Evolutionary conservation across 92 coral and sea anemone genomes (phyloP).

Genomic region (Epizoanthus stellaris): DNA sequence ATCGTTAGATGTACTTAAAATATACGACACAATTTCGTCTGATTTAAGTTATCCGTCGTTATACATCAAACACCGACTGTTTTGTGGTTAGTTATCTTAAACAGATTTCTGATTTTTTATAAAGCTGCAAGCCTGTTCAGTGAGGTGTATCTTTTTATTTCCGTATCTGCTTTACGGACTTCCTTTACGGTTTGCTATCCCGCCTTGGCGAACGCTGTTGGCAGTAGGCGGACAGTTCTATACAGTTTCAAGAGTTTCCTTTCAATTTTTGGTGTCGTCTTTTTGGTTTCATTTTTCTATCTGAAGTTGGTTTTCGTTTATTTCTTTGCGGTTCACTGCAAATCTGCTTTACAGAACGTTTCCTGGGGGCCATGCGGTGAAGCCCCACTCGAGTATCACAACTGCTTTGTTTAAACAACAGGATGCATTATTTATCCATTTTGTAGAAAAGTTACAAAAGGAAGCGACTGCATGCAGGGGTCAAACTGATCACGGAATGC

Average conservation of each 20-base stretch:
- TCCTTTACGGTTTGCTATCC: constrained; percentile 9
- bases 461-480: constrained; percentile 13
- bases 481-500: constrained; percentile 23
- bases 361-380: constrained; percentile 35
- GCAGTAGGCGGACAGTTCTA: background rate
- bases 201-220: background rate
- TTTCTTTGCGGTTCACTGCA: constrained; percentile 43
- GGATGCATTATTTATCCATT: background rate
- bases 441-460: background rate
- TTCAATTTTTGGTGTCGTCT: background rate
- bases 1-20: background rate
- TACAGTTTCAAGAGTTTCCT: background rate
- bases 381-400: constrained; percentile 21
- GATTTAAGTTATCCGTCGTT: background rate
- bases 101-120: constrained; percentile 31
- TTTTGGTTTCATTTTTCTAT: background rate
- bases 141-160: constrained; percentile 20
- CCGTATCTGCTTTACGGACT: constrained; percentile 39
- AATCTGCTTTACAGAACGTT: constrained; percentile 26
- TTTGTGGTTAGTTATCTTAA: constrained; percentile 26
- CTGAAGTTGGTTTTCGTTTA: constrained; percentile 1
- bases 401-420: constrained; percentile 36
- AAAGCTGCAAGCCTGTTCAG: constrained; percentile 15
- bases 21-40: constrained; percentile 4
- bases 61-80: constrained; percentile 33